phyloP scores from a whole-genome alignment of 2,113 vertebrate species.

The Semnornis frantzii region DNA sequence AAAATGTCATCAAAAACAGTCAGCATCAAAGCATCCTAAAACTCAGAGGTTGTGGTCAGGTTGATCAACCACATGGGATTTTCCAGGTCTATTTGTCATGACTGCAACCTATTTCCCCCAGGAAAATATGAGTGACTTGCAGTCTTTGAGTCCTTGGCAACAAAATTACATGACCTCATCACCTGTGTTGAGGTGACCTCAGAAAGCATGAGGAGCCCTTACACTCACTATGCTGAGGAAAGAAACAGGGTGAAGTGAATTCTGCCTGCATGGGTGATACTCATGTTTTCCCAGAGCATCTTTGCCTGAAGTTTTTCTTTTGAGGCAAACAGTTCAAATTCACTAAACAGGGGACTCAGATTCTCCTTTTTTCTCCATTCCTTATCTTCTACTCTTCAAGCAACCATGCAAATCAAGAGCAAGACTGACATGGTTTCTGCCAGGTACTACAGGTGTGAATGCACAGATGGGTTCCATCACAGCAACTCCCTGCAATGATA shows the following conservation, averaged over 20 bases:
- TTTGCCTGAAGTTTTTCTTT: background rate
- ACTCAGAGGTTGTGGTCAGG: background rate
- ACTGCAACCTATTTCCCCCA: background rate
- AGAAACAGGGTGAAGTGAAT: background rate
- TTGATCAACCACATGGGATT: fast-evolving
- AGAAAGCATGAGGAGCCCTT: background rate
- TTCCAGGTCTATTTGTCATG: background rate
- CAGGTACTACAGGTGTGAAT: too few species aligned
- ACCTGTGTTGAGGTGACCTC: background rate
- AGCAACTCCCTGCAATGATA: too few species aligned
- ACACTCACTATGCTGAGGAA: background rate
- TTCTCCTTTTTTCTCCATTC: background rate
- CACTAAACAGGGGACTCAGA: background rate
- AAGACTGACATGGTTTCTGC: background rate
- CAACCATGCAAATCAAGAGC: background rate
- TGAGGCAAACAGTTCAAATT: background rate
- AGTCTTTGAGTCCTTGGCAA: background rate
- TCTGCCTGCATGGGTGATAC: background rate
- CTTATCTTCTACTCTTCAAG: background rate
- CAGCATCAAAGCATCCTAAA: fast-evolving
- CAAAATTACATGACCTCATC: background rate
- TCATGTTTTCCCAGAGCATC: background rate
- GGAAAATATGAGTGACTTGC: background rate
- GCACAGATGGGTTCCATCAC: background rate
- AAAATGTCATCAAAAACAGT: background rate